A percentile compares a stretch with the other conserved stretches of the same genome.
phyloP scores from a whole-genome alignment of 2,888 invertebrate species.

The Morinoia aosen region DNA sequence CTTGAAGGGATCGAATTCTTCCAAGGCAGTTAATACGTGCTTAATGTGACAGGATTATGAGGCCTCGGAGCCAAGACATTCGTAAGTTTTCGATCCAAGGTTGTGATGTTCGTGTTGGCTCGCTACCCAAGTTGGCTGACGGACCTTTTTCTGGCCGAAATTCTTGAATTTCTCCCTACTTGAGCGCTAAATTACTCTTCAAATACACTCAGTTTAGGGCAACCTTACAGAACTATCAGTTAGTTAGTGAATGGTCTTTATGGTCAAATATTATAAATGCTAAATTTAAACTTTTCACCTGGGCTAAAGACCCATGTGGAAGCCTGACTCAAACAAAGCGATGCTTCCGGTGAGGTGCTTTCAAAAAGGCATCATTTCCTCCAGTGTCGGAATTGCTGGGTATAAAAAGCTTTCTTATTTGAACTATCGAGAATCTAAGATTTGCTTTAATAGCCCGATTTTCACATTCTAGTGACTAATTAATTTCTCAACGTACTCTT shows the following conservation, averaged over 20 bases:
- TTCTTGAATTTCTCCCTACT: no score
- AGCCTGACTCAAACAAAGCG: background rate
- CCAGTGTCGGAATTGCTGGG: background rate
- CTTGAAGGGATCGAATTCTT: background rate
- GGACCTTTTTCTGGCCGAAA: no score
- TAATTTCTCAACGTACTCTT: no score
- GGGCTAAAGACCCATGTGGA: no score
- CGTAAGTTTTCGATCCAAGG: background rate
- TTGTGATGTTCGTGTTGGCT: background rate
- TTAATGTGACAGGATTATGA: background rate
- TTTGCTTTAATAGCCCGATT: background rate
- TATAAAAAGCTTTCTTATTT: background rate
- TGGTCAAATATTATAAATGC: no score
- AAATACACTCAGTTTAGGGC: no score
- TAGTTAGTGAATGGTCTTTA: no score
- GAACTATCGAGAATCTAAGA: background rate
- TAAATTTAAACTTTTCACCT: no score
- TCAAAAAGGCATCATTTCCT: background rate
- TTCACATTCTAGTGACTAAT: background rate
- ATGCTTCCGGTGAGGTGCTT: background rate
- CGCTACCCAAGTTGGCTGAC: background rate
- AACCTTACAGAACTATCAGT: no score
- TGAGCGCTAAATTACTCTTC: no score
- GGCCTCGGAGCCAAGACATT: background rate
- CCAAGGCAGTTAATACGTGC: background rate